These are phyloP conservation scores for Diadophis punctatus DNA, from an alignment of 2,113 vertebrate genomes.

Conservation along the genomic window DNA sequence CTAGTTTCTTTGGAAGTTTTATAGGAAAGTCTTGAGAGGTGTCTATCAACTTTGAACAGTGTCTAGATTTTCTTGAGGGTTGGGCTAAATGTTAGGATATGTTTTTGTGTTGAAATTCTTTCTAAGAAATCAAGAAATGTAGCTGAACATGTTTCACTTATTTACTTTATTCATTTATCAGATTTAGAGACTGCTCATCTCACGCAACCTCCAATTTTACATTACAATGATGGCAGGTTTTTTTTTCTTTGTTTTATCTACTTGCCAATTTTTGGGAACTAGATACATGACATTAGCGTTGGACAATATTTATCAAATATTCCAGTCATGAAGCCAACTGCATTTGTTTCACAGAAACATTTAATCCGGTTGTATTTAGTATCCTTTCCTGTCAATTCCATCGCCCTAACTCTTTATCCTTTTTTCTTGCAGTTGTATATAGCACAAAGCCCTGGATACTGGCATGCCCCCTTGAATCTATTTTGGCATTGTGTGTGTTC, in stretches of 20 bases:
- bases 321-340: neutral
- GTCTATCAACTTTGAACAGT: neutral
- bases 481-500: constrained; percentile 2
- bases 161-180: neutral
- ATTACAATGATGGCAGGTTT: neutral
- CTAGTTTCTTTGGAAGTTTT: neutral
- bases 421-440: constrained; percentile 1
- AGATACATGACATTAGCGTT: neutral
- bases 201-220: neutral
- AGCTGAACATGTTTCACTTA: neutral
- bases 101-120: neutral
- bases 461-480: neutral
- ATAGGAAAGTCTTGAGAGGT: neutral
- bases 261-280: neutral
- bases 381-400: neutral
- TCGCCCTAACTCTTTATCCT: neutral
- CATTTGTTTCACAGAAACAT: neutral
- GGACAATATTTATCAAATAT: neutral
- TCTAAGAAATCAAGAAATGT: neutral
- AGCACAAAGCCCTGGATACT: neutral
- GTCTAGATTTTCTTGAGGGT: neutral
- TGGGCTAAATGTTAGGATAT: neutral
- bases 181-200: neutral
- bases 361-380: neutral
- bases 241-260: neutral